Evolutionary conservation across 92 coral and sea anemone species (phyloP).

Genomic region (Anthopleura xanthogrammica): DNA sequence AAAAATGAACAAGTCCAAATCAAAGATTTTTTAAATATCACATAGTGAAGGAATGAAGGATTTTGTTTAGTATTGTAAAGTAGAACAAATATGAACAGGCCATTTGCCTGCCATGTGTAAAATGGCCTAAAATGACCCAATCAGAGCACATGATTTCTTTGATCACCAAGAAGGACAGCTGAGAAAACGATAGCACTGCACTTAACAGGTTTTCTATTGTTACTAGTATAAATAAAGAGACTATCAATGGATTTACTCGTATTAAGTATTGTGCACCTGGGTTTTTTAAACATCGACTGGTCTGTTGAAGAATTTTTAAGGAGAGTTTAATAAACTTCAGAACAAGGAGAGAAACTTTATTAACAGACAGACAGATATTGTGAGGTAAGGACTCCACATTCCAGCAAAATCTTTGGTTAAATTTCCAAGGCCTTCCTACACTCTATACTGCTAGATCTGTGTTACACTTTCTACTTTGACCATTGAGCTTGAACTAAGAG

Average conservation of each 20-base stretch:
- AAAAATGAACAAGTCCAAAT: neutral
- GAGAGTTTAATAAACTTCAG: too few species aligned
- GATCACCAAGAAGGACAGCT: slow-evolving; percentile 77
- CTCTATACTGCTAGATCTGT: too few species aligned
- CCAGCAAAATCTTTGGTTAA: too few species aligned
- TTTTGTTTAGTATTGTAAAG: neutral
- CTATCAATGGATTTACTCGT: neutral
- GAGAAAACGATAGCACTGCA: slow-evolving; percentile 22
- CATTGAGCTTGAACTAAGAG: too few species aligned
- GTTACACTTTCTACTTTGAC: too few species aligned
- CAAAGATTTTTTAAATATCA: neutral
- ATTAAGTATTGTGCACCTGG: slow-evolving; percentile 3
- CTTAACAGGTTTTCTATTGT: slow-evolving; percentile 43
- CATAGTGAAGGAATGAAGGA: slow-evolving; percentile 24
- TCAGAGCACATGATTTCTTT: slow-evolving; percentile 25
- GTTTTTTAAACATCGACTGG: neutral
- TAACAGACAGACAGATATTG: too few species aligned
- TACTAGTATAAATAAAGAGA: neutral
- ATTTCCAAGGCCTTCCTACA: too few species aligned
- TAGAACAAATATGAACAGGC: slow-evolving; percentile 8
- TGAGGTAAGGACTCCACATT: too few species aligned
- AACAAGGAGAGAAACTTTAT: too few species aligned
- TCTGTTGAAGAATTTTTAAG: too few species aligned
- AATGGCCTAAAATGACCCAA: slow-evolving; percentile 39
- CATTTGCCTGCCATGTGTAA: slow-evolving; percentile 35